phyloP scores from a whole-genome alignment of 2,797 vertebrate genomes.

The Ammospiza maritima region DNA sequence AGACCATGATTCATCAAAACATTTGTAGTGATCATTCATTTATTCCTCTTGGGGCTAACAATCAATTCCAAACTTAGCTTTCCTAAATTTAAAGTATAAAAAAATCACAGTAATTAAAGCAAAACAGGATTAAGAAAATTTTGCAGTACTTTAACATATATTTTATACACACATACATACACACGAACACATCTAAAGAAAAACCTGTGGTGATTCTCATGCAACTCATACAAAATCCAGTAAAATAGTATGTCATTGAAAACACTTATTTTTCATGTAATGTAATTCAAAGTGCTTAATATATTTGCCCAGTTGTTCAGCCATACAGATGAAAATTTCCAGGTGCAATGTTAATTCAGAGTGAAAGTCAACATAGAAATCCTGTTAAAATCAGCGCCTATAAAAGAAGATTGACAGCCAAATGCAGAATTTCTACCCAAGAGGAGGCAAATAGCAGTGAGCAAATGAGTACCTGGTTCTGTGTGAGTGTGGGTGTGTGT shows the following conservation, averaged over 20 bases:
- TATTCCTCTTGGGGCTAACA: background rate
- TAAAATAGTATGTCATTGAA: background rate
- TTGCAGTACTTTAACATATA: background rate
- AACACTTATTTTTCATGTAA: background rate
- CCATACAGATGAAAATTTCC: background rate
- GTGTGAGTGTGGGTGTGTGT: fast-evolving
- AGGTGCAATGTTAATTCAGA: background rate
- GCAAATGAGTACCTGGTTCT: background rate
- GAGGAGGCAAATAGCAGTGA: background rate
- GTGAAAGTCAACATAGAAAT: background rate
- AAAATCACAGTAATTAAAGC: background rate
- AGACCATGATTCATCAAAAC: background rate
- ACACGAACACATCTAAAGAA: background rate
- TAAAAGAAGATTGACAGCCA: background rate
- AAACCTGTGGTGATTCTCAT: background rate
- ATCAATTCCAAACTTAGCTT: background rate
- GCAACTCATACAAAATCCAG: background rate
- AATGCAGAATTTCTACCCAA: background rate
- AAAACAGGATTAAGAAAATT: background rate
- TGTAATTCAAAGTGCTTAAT: background rate
- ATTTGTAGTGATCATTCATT: background rate
- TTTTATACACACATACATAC: background rate
- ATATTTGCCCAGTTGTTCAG: background rate
- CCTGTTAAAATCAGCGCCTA: background rate
- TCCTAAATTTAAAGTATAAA: background rate